Evolutionary conservation across 2,797 vertebrate species (phyloP), one percentile per base, ranked within the genome.

Genomic region (Molossus alvarezi): DNA sequence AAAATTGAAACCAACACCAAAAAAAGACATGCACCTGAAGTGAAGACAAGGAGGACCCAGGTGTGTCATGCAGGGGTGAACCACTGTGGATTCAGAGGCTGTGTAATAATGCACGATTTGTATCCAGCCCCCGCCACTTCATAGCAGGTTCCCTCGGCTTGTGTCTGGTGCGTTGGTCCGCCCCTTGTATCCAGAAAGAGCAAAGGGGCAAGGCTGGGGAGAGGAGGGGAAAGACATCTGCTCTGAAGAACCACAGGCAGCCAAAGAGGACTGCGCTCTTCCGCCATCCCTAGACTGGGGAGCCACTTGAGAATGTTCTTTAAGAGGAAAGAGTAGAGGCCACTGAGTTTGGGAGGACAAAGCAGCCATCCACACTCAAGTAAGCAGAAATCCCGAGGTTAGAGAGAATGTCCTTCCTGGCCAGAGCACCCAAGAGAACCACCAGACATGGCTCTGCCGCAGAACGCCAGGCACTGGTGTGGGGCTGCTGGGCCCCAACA

Each of bases 121-220:
- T 94, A 62, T 90, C 94, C 45, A 67, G 64, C 18, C 92, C 45
- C 62, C 73, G 29, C 37, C 88, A 73, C 67, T 91, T 92, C 94
- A 94, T 51, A 94, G 45, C 33, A 94, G 97, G 64, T 27, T 92
- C 73, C 55, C 53, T 73, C 0, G 0, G 79, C 37, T 96, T 53
- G 33, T 94, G 97, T 89, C 93, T 97, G 89, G 91, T 96, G 27
- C 77, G 75, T 69, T 75, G 18, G 62, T 75, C 69, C 94, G 80
- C 67, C 69, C 77, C 80, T 86, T 58, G 51, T 41, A 95, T 84
- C 41, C 53, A 88, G 33, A 96, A 81, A 90, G 7, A 90, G 81
- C 41, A 75, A 72, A 57, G 1, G 55, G 85, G 83, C 4, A 41
- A 82, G 69, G 12, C 3, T 21, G 29, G 95, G 9, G 27, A 12